Conservation (phyloP, 2,113 vertebrate genomes). For the Dasyornis broadbenti region DNA sequence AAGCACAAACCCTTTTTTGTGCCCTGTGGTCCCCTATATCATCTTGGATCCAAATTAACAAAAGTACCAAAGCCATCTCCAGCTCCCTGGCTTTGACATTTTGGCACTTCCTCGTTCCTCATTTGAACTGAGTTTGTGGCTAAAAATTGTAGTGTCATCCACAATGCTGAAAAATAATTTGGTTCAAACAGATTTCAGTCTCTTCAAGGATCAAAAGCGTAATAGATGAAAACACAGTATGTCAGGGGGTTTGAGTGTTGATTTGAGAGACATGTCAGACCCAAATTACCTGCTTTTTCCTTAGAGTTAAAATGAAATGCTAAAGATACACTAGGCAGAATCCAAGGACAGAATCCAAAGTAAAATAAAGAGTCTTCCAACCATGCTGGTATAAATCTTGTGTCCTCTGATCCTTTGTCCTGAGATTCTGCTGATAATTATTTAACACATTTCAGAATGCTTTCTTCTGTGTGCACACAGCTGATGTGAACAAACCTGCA, state of each 20-base stretch:
- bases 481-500: neutral
- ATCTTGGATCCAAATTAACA: neutral
- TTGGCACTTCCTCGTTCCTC: neutral
- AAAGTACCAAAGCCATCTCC: neutral
- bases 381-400: neutral
- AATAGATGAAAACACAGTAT: constrained; percentile 1
- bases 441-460: neutral
- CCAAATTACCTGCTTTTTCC: neutral
- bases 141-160: neutral
- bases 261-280: neutral
- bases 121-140: neutral
- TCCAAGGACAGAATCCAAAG: neutral
- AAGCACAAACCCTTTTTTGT: neutral
- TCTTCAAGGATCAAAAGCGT: neutral
- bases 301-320: neutral
- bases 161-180: neutral
- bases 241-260: neutral
- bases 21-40: neutral
- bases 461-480: neutral
- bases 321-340: neutral
- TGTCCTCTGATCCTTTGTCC: neutral
- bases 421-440: neutral
- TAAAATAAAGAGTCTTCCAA: neutral
- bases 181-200: neutral
- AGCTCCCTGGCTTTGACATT: neutral